A percentile compares a stretch with the other conserved stretches of the same genome.
These are phyloP conservation scores for Catonia carolina DNA, from an alignment of 2,888 invertebrate genomes.

Conservation along the genomic window DNA sequence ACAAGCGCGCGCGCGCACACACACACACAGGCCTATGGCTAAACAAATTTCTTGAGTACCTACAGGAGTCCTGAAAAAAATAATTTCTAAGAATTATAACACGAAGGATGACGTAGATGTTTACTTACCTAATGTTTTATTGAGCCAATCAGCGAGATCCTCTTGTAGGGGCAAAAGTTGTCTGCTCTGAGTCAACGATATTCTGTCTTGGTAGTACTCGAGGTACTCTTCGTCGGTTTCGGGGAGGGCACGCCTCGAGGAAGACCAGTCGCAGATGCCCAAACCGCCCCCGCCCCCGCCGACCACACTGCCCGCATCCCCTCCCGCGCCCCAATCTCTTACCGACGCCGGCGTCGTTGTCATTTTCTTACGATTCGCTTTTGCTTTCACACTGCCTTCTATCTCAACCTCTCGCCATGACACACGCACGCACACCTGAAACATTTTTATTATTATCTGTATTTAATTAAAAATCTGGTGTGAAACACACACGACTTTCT, in stretches of 20 bases:
- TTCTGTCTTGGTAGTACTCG: slow-evolving; percentile 63
- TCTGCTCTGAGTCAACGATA: slow-evolving; percentile 67
- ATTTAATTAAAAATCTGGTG: too few species aligned
- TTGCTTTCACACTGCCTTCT: too few species aligned
- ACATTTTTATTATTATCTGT: too few species aligned
- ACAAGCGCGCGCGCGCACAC: slow-evolving; percentile 3
- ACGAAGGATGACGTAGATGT: too few species aligned
- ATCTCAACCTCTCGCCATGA: neutral
- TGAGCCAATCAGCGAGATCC: slow-evolving; percentile 83
- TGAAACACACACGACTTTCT: too few species aligned
- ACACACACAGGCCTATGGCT: neutral
- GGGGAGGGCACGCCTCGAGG: slow-evolving; percentile 27
- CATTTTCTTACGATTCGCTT: too few species aligned
- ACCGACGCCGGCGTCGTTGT: too few species aligned
- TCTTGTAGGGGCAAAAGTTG: slow-evolving; percentile 77
- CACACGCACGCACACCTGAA: slow-evolving; percentile 5
- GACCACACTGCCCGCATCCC: too few species aligned
- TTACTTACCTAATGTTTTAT: slow-evolving; percentile 75
- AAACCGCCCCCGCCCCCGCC: neutral
- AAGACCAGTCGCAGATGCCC: neutral
- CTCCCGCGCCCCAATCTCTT: too few species aligned
- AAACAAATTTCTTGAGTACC: neutral
- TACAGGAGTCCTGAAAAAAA: too few species aligned
- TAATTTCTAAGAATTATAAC: too few species aligned
- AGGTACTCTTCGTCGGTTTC: slow-evolving; percentile 51